phyloP scores from a whole-genome alignment of 2,113 vertebrate genomes.

The Fregetta grallaria region DNA sequence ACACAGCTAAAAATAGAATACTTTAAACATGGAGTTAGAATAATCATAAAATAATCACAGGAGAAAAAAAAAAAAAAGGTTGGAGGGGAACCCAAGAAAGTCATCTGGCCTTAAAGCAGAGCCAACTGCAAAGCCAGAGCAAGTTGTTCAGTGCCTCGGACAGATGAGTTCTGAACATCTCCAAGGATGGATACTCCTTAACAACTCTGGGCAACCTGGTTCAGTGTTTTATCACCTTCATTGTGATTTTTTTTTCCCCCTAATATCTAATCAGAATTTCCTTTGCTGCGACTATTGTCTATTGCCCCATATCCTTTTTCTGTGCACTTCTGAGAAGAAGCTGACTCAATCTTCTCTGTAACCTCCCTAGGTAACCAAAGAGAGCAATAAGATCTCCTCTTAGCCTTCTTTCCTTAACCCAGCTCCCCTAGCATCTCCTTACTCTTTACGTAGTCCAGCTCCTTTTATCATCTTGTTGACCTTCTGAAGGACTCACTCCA shows the following conservation, averaged over 20 bases:
- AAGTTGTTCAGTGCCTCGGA: background rate
- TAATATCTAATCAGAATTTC: background rate
- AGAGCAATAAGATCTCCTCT: background rate
- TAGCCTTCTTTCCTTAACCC: background rate
- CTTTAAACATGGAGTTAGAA: background rate
- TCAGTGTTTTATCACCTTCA: background rate
- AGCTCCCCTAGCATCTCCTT: background rate
- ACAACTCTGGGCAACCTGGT: background rate
- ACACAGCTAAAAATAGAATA: background rate
- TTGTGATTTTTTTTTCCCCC: background rate
- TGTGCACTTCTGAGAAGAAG: background rate
- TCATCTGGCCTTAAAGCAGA: background rate
- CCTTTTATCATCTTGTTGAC: background rate
- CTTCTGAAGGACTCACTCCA: background rate
- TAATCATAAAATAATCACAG: background rate
- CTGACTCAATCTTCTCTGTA: background rate
- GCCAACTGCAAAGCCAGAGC: background rate
- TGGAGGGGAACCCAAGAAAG: background rate
- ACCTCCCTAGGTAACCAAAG: background rate
- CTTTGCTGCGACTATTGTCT: background rate
- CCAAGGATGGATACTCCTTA: background rate
- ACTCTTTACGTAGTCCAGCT: background rate
- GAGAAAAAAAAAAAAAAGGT: background rate
- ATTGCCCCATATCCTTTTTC: background rate
- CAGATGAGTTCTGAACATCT: background rate